phyloP scores from a whole-genome alignment of 2,797 vertebrate genomes.

The Micropoecilia bifurca region DNA sequence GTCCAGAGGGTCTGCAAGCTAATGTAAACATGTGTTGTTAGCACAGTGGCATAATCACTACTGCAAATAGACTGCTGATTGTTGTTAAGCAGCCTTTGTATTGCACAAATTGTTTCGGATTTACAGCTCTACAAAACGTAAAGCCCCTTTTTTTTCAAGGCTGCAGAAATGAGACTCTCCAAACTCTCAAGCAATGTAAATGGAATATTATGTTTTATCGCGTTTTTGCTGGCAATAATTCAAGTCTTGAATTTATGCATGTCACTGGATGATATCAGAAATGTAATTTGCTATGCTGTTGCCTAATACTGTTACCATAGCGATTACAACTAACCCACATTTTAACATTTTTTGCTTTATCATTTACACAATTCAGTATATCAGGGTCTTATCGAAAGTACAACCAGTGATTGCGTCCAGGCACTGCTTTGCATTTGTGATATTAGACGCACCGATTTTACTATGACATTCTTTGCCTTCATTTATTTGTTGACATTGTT shows the following conservation, averaged over 20 bases:
- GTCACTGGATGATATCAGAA: neutral
- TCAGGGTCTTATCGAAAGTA: neutral
- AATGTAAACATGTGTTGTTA: conserved; percentile 15
- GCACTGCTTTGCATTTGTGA: neutral
- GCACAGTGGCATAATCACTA: conserved; percentile 11
- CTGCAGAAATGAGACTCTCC: neutral
- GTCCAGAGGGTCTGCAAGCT: neutral
- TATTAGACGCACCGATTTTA: neutral
- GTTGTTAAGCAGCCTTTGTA: conserved; percentile 4
- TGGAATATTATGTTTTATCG: neutral
- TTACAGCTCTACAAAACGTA: neutral
- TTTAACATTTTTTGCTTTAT: neutral
- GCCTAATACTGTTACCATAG: neutral
- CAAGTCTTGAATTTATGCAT: neutral
- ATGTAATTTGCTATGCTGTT: neutral
- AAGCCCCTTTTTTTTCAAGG: neutral
- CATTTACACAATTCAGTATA: neutral
- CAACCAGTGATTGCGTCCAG: neutral
- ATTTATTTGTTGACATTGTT: too few species aligned
- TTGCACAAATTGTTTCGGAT: neutral
- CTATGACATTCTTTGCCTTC: too few species aligned
- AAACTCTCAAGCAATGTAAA: neutral
- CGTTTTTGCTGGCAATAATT: neutral
- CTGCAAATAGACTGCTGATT: conserved; percentile 8
- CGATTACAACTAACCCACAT: neutral